These are phyloP conservation scores for Eustalomyia histrio DNA, from an alignment of 2,888 invertebrate genomes.

Conservation along the genomic window DNA sequence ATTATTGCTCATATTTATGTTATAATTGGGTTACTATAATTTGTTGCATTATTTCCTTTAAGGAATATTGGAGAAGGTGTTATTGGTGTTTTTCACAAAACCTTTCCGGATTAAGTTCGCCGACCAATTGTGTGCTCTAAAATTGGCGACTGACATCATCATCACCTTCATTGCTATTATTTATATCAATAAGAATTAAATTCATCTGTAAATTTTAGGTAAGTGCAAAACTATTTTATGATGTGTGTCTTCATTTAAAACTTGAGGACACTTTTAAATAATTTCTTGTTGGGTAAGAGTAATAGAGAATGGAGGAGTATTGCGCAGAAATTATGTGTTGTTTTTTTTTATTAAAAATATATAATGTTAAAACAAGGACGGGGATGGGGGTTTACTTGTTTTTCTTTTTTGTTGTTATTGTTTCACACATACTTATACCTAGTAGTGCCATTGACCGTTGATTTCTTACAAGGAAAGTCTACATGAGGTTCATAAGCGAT, in stretches of 20 bases:
- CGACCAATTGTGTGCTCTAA: not conserved
- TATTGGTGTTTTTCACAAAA: slow-evolving; percentile 24
- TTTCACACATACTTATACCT: slow-evolving; percentile 28
- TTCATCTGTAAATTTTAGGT: slow-evolving; percentile 40
- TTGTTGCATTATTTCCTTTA: slow-evolving; percentile 36
- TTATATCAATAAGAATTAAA: slow-evolving; percentile 13
- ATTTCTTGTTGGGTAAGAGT: not conserved
- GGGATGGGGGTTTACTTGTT: slow-evolving; percentile 8
- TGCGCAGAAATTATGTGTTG: slow-evolving; percentile 22
- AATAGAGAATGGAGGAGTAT: not conserved
- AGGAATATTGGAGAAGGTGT: slow-evolving; percentile 21
- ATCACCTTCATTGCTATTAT: not conserved
- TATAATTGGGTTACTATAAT: slow-evolving; percentile 15
- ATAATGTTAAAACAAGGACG: slow-evolving; percentile 7
- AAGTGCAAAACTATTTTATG: slow-evolving; percentile 10
- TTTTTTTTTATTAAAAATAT: slow-evolving; percentile 12
- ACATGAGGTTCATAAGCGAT: too few relatives aligned
- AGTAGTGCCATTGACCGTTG: slow-evolving; percentile 62
- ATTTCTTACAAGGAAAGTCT: too few relatives aligned
- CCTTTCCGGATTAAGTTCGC: not conserved
- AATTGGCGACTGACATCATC: not conserved
- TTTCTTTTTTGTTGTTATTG: slow-evolving; percentile 36
- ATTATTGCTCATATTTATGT: slow-evolving; percentile 1
- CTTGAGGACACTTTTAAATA: slow-evolving; percentile 12
- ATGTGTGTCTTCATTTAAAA: slow-evolving; percentile 28